Evolutionary conservation across 2,113 vertebrate species (phyloP).

Genomic region (Amia ocellicauda): DNA sequence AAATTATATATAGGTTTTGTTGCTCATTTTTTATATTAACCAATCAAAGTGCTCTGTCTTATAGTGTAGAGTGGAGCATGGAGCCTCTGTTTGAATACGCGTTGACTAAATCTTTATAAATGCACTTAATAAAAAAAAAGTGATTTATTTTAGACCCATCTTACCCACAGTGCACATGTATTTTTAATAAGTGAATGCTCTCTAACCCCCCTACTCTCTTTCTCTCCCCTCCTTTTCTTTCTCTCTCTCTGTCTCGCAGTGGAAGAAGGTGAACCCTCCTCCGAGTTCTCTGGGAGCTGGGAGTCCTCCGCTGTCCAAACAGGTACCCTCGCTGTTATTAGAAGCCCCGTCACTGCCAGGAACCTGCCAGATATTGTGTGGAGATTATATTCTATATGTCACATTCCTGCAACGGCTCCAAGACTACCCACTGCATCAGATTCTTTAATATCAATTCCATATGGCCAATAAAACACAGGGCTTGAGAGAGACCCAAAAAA

Average conservation of each 20-base stretch:
- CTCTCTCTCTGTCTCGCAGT: conserved; percentile 59
- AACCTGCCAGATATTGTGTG: conserved; percentile 50
- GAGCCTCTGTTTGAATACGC: no score
- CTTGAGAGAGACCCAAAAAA: conserved; percentile 43
- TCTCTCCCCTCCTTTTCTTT: conserved; percentile 21
- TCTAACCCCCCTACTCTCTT: conserved; percentile 15
- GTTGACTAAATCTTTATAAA: no score
- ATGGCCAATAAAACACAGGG: conserved; percentile 68
- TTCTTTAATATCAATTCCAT: conserved; percentile 76
- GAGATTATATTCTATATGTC: conserved; percentile 49
- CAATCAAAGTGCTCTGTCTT: no score
- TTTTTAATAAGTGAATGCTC: neutral
- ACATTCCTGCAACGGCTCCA: conserved; percentile 58
- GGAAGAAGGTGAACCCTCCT: conserved; percentile 89
- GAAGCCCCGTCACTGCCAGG: conserved; percentile 41
- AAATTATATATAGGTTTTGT: no score
- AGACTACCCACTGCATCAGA: conserved; percentile 54
- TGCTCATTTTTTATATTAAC: no score
- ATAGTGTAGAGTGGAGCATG: no score
- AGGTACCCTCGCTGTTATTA: conserved; percentile 65
- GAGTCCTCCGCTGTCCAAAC: conserved; percentile 82
- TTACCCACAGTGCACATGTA: no score
- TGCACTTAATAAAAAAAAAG: no score
- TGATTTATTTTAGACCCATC: no score
- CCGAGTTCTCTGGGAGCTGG: conserved; percentile 87